A percentile compares a stretch with the other conserved stretches of the same genome.
These are phyloP conservation scores for Triplophysa rosa DNA, from an alignment of 2,113 vertebrate species.

Conservation along the genomic window DNA sequence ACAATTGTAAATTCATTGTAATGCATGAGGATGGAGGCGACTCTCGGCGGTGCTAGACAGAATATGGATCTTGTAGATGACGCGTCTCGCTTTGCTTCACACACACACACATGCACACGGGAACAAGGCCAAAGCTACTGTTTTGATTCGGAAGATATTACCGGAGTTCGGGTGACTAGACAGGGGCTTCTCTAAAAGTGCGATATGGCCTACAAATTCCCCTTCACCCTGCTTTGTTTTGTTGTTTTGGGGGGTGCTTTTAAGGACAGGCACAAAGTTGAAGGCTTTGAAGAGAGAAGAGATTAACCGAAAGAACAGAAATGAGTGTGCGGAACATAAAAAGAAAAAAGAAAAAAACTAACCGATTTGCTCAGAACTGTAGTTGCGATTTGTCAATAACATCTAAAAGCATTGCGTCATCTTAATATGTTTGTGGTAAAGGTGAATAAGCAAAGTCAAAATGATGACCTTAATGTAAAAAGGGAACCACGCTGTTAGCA, in stretches of 20 bases:
- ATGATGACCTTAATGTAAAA: conserved; percentile 16
- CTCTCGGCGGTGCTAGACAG: neutral
- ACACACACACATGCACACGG: neutral
- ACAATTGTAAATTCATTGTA: conserved; percentile 37
- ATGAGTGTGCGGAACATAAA: neutral
- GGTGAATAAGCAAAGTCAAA: conserved; percentile 12
- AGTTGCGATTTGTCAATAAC: neutral
- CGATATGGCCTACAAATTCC: neutral
- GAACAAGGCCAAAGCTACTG: neutral
- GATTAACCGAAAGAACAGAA: neutral
- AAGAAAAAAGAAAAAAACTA: neutral
- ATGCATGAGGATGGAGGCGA: conserved; percentile 23
- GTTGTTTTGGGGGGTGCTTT: neutral
- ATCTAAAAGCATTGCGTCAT: conserved; percentile 6
- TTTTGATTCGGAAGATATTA: neutral
- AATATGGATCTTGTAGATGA: conserved; percentile 25
- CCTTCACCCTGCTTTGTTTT: neutral
- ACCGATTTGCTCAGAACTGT: neutral
- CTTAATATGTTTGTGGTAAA: neutral
- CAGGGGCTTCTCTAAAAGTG: neutral
- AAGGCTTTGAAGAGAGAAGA: neutral
- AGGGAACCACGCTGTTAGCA: conserved; percentile 52
- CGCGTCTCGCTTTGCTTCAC: neutral
- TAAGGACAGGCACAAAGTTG: neutral
- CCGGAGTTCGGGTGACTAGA: neutral